phyloP scores from a whole-genome alignment of 2,797 vertebrate genomes.

The Lophius americanus region DNA sequence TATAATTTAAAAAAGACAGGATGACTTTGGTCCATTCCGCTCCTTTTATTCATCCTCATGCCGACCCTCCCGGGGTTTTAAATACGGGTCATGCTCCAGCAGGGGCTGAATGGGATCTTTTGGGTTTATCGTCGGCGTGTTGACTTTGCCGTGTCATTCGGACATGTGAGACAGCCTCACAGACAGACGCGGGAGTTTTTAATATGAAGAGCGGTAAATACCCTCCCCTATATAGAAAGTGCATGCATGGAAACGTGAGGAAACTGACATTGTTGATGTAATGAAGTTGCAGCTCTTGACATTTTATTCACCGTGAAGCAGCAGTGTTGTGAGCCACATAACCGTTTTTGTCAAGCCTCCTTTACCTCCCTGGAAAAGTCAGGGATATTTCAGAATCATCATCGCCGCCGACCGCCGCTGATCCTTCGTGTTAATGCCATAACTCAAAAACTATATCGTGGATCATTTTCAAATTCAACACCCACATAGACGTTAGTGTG shows the following conservation, averaged over 20 bases:
- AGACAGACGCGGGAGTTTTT: constrained; percentile 19
- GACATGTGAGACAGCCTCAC: constrained; percentile 17
- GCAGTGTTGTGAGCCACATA: constrained; percentile 30
- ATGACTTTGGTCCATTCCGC: constrained; percentile 59
- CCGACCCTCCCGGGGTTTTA: constrained; percentile 42
- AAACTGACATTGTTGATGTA: constrained; percentile 52
- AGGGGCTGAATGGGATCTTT: constrained; percentile 52
- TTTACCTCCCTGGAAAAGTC: too few species aligned
- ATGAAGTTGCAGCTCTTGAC: constrained; percentile 46
- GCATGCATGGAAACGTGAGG: constrained; percentile 40
- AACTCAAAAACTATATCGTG: too few species aligned
- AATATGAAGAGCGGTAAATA: constrained; percentile 42
- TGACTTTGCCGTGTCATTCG: constrained; percentile 56
- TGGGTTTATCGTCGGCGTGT: constrained; percentile 39
- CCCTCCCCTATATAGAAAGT: constrained; percentile 36
- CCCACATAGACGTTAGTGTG: too few species aligned
- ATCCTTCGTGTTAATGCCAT: too few species aligned
- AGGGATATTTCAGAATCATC: too few species aligned
- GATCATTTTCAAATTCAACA: too few species aligned
- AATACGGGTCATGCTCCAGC: constrained; percentile 48
- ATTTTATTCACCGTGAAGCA: constrained; percentile 52
- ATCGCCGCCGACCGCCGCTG: too few species aligned
- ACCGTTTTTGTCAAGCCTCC: neutral
- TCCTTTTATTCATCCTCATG: constrained; percentile 19
- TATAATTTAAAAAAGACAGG: constrained; percentile 35